Evolutionary conservation across 2,113 vertebrate genomes (phyloP).

Genomic region (Pluvialis apricaria): DNA sequence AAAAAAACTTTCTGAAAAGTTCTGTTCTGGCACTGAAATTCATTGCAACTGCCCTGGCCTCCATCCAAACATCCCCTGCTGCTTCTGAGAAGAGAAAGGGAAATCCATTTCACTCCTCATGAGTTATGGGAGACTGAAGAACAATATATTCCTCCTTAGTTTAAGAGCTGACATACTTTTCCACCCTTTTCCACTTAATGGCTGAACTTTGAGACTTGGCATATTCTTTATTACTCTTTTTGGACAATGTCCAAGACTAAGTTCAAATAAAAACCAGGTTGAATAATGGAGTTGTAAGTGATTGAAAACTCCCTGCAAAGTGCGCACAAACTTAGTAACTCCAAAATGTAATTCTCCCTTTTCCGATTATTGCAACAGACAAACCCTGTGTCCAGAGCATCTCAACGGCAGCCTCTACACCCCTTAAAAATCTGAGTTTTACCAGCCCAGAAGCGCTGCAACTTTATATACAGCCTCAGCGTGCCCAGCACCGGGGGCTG

Average conservation of each 20-base stretch:
- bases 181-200: background rate
- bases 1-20: background rate
- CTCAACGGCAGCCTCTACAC: background rate
- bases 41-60: background rate
- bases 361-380: background rate
- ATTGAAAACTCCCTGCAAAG: background rate
- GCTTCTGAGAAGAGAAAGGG: conserved; percentile 2
- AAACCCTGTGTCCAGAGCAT: background rate
- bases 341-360: background rate
- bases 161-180: conserved; percentile 28
- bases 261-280: conserved; percentile 3
- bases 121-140: conserved; percentile 12
- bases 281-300: background rate
- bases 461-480: background rate
- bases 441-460: background rate
- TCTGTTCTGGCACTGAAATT: background rate
- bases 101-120: conserved; percentile 12
- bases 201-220: conserved; percentile 34
- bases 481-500: background rate
- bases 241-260: conserved; percentile 12
- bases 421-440: background rate
- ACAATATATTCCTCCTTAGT: background rate
- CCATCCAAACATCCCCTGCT: background rate
- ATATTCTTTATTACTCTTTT: background rate
- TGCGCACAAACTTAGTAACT: rapidly evolving